Base-by-base conservation (phyloP, 2,888 invertebrate species). In the Parnassius apollo region DNA sequence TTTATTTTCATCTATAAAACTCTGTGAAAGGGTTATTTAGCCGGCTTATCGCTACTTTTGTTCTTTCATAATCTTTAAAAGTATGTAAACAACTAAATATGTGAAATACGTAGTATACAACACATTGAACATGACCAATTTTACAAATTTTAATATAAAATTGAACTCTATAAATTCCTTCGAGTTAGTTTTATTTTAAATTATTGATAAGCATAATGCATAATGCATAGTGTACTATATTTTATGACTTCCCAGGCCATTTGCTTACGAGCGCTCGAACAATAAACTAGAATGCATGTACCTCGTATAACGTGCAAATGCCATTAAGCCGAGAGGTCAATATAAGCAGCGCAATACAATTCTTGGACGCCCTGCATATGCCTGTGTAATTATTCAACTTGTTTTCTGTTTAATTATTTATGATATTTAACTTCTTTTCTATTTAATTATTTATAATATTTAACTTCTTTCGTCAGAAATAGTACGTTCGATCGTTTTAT, bases 271-370 rank as follows among this genome's bases (percentile, higher is more conserved):
- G 59, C 55, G 48, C 35, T 48, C n/a, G 45, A n/a, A 50, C 57
- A 45, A 57, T 61, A 61, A 61, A 61, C 22, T 54, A 50, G 46
- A 12, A 61, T 56, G 13, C n/a, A 59, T 57, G 53, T 49, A 49
- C 3, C 25, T 25, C 25, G 58, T 35, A 50, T 45, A 58, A 55
- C 58, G 50, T 54, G 44, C 50, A n/a, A 59, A 59, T 55, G 55
- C 59, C 49, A 62, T 62, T 58, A 53, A 49, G 18, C n/a, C 35
- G 9, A 44, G 52, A 58, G 54, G 62, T 58, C 59, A 55, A 57
- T 46, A 53, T 44, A 57, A 53, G 48, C 22, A 42, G 22, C 12
- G n/a, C 25, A 44, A 55, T 55, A 60, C 50, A 12, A 52, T 12
- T n/a, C 25, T 50, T 42, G 18, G 49, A 57, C 42, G 49, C 49